These are phyloP conservation scores for Xenopus tropicalis DNA, from an alignment of 2,113 vertebrate genomes.

Conservation along the genomic window DNA sequence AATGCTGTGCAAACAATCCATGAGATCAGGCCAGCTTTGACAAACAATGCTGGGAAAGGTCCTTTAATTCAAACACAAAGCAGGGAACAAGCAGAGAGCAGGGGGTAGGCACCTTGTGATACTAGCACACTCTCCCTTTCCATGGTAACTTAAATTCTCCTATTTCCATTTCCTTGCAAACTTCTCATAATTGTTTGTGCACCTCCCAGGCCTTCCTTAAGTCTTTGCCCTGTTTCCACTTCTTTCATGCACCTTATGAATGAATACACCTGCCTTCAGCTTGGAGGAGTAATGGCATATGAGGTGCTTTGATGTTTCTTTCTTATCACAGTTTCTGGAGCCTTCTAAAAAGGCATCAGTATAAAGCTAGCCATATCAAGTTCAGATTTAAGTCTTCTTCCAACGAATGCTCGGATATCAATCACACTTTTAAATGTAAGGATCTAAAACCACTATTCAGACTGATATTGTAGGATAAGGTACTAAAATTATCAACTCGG, in stretches of 20 bases:
- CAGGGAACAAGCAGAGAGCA: background rate
- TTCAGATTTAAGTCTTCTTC: no score
- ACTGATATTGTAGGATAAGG: no score
- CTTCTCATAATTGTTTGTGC: slow-evolving; percentile 36
- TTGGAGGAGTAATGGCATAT: no score
- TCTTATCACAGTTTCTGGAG: no score
- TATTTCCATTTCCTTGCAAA: slow-evolving; percentile 28
- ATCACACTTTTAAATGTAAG: no score
- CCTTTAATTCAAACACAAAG: slow-evolving; percentile 11
- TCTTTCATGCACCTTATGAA: background rate
- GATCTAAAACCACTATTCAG: no score
- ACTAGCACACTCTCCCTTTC: slow-evolving; percentile 17
- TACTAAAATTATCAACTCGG: no score
- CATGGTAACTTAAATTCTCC: slow-evolving; percentile 19
- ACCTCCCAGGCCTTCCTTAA: slow-evolving; percentile 4
- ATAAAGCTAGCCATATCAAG: no score
- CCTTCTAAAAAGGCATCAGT: no score
- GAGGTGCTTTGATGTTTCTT: no score
- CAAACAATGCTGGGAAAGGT: slow-evolving; percentile 42
- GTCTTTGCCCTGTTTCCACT: background rate
- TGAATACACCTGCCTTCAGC: background rate
- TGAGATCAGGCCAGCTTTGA: slow-evolving; percentile 11
- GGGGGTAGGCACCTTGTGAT: slow-evolving; percentile 19
- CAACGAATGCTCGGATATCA: no score
- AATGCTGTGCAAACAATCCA: slow-evolving; percentile 25